Conservation (phyloP, 2,113 vertebrate genomes). For the Hiodon tergisus region DNA sequence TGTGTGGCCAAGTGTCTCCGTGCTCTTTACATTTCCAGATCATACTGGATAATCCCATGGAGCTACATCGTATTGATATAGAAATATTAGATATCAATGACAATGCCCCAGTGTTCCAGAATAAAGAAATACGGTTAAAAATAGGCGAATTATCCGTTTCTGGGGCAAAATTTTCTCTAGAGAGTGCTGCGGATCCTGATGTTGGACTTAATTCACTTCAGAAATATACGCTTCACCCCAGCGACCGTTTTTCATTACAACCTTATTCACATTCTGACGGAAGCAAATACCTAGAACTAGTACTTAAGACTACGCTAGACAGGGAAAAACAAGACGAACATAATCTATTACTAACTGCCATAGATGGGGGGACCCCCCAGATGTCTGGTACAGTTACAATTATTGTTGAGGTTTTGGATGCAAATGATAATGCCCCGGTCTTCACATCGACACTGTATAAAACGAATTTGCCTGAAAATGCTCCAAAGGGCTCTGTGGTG, state of each 20-base stretch:
- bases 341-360: slow-evolving; percentile 47
- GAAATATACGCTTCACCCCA: slow-evolving; percentile 44
- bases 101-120: slow-evolving; percentile 45
- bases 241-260: slow-evolving; percentile 44
- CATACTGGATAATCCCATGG: slow-evolving; percentile 59
- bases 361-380: slow-evolving; percentile 45
- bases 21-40: slow-evolving; percentile 58
- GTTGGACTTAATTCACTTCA: slow-evolving; percentile 52
- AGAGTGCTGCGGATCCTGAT: slow-evolving; percentile 48
- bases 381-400: slow-evolving; percentile 54
- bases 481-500: slow-evolving; percentile 11
- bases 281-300: slow-evolving; percentile 48
- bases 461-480: slow-evolving; percentile 44
- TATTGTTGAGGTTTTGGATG: slow-evolving; percentile 48
- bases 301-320: slow-evolving; percentile 37
- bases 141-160: slow-evolving; percentile 42
- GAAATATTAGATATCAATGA: slow-evolving; percentile 53
- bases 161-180: slow-evolving; percentile 48
- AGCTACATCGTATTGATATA: slow-evolving; percentile 47
- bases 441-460: slow-evolving; percentile 49
- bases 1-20: slow-evolving; percentile 47
- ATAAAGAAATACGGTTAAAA: slow-evolving; percentile 41
- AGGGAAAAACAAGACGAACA: slow-evolving; percentile 43
- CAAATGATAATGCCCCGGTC: slow-evolving; percentile 51
- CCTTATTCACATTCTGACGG: slow-evolving; percentile 37